phyloP scores from a whole-genome alignment of 2,797 vertebrate species.

The Coregonus sp. region DNA sequence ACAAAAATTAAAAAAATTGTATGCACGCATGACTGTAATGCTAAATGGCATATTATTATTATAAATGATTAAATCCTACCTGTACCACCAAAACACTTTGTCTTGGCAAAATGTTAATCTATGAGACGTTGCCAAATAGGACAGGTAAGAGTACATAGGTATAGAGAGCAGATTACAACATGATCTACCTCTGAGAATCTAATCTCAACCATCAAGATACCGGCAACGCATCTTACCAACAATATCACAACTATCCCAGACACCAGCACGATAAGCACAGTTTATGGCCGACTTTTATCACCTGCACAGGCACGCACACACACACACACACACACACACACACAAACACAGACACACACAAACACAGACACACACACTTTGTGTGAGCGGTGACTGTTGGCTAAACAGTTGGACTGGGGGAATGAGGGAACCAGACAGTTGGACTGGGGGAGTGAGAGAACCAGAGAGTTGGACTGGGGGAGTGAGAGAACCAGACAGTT shows the following conservation, averaged over 20 bases:
- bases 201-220: conserved; percentile 66
- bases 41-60: no score
- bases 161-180: conserved; percentile 56
- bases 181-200: conserved; percentile 52
- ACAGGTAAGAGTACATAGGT: conserved; percentile 47
- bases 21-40: no score
- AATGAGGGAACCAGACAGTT: conserved; percentile 31
- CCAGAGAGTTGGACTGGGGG: no score
- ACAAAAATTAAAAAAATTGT: no score
- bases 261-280: background rate
- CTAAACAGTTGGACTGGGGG: conserved; percentile 22
- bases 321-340: no score
- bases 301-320: background rate
- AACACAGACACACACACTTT: background rate
- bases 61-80: background rate
- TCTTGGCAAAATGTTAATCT: background rate
- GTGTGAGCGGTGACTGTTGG: conserved; percentile 9
- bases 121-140: conserved; percentile 47
- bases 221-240: conserved; percentile 62
- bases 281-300: conserved; percentile 18
- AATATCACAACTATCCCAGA: conserved; percentile 45
- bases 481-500: no score
- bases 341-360: no score
- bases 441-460: no score
- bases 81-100: conserved; percentile 2